Conservation (phyloP, 2,888 invertebrate genomes). For the Coenonympha arcania region DNA sequence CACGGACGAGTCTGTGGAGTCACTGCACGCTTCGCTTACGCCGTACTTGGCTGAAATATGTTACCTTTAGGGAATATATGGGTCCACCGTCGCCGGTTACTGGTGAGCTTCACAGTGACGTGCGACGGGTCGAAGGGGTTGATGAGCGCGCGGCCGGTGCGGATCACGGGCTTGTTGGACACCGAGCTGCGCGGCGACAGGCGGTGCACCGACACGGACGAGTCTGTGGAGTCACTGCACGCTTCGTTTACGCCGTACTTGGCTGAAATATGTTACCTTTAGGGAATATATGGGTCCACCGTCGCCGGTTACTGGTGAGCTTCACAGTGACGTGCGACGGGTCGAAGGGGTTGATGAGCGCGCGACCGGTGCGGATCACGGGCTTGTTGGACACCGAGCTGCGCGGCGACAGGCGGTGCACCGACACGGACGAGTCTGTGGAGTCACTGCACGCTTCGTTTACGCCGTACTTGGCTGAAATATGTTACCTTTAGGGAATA, state of each 20-base stretch:
- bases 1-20: too few relatives aligned
- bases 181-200: constrained; percentile 59
- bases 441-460: too few relatives aligned
- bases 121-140: constrained; percentile 99
- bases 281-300: constrained; percentile 99
- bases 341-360: constrained; percentile 97
- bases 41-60: too few relatives aligned
- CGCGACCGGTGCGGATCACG: constrained; percentile 82
- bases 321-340: constrained; percentile 98
- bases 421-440: too few relatives aligned
- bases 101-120: constrained; percentile 95
- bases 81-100: constrained; percentile 96
- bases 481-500: constrained; percentile 90
- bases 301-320: constrained; percentile 91
- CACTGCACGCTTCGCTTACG: too few relatives aligned
- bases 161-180: constrained; percentile 71
- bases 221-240: too few relatives aligned
- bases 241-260: too few relatives aligned
- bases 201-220: constrained; percentile 43
- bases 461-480: too few relatives aligned
- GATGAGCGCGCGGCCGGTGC: constrained; percentile 90
- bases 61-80: constrained; percentile 96
- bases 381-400: constrained; percentile 68
- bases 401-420: constrained; percentile 53
- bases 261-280: constrained; percentile 83